A percentile compares a stretch with the other conserved stretches of the same genome.
Conservation (phyloP, 1,140 invertebrate genomes). For the Ooceraea biroi region DNA sequence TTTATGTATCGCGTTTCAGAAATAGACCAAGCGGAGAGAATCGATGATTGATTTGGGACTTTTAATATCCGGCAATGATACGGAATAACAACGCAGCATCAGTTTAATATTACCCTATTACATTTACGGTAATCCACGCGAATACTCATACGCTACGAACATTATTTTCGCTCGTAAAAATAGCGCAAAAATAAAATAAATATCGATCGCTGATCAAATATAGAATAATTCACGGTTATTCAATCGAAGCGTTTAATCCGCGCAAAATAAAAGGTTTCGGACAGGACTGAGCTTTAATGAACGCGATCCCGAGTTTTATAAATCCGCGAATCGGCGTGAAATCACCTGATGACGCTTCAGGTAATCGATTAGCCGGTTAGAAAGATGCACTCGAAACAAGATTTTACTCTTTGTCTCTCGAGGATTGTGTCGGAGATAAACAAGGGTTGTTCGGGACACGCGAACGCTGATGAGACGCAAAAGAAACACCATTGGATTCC, state of each 20-base stretch:
- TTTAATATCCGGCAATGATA: conserved; percentile 8
- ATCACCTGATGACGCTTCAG: conserved; percentile 16
- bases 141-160: not conserved
- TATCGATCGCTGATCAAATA: not conserved
- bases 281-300: conserved; percentile 1
- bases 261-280: not conserved
- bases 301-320: conserved; percentile 1
- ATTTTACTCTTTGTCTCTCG: not conserved
- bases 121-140: conserved; percentile 3
- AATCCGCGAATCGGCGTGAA: conserved; percentile 7
- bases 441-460: conserved; percentile 8
- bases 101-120: conserved; percentile 25
- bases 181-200: conserved; percentile 3
- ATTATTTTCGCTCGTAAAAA: too few relatives aligned
- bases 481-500: conserved; percentile 36
- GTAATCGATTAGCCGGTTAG: conserved; percentile 31
- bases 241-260: conserved; percentile 12
- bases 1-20: not conserved
- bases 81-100: conserved; percentile 8
- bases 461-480: conserved; percentile 28
- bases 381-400: conserved; percentile 11
- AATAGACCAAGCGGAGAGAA: not conserved
- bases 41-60: not conserved
- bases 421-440: conserved; percentile 29
- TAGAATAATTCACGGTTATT: not conserved